Evolutionary conservation across 1,140 invertebrate species (phyloP).

Genomic region (Drosophila guanche): DNA sequence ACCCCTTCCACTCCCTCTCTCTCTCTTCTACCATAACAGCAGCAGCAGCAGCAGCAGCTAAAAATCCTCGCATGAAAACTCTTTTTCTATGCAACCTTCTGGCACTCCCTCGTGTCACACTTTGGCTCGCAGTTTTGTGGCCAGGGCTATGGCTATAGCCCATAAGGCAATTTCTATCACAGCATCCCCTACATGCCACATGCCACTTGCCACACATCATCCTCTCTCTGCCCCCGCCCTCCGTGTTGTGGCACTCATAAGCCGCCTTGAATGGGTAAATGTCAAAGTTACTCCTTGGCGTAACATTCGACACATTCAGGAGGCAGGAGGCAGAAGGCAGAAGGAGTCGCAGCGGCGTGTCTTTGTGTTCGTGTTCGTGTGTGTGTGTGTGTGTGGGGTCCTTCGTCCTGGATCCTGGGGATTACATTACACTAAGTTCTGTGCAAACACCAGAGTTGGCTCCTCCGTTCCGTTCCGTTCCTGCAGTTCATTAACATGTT

Average conservation of each 20-base stretch:
- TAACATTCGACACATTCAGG: constrained; percentile 77
- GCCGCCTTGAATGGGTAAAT: constrained; percentile 82
- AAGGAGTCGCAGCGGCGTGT: constrained; percentile 30
- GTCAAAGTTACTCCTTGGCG: constrained; percentile 82
- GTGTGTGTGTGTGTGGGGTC: constrained; percentile 13
- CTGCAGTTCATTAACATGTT: constrained; percentile 81
- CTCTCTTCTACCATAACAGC: constrained; percentile 10
- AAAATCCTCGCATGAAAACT: constrained; percentile 8
- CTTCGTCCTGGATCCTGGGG: constrained; percentile 45
- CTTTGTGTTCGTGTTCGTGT: constrained; percentile 13
- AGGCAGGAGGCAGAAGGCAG: constrained; percentile 63
- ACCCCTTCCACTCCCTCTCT: constrained; percentile 16
- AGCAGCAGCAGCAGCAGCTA: constrained; percentile 32
- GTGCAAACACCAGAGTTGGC: constrained; percentile 78
- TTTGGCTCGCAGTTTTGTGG: constrained; percentile 77
- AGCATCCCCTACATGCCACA: constrained; percentile 24
- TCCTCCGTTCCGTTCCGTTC: no score
- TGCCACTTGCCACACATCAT: neutral
- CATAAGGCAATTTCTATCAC: constrained; percentile 78
- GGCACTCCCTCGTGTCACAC: constrained; percentile 64
- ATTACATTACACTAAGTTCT: constrained; percentile 82
- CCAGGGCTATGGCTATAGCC: constrained; percentile 80
- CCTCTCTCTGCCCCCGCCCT: neutral
- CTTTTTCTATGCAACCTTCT: constrained; percentile 32
- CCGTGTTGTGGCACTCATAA: constrained; percentile 73